Percentiles rank a stretch among this genome's conserved stretches.
These are phyloP conservation scores for Troides oblongomaculatus DNA, from an alignment of 2,888 invertebrate species.

Conservation along the genomic window DNA sequence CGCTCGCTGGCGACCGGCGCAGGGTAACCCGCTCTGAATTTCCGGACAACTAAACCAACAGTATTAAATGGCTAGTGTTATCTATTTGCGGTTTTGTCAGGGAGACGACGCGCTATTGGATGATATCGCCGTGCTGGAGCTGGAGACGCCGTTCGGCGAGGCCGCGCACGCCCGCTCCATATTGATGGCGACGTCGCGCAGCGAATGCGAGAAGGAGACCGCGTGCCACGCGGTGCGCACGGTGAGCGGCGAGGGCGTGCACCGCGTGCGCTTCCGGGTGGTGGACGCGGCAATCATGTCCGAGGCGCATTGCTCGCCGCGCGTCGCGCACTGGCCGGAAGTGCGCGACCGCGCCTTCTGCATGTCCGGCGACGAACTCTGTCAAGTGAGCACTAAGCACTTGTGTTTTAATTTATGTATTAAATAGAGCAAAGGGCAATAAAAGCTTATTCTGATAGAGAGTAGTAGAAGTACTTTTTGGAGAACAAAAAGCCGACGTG, in stretches of 20 bases:
- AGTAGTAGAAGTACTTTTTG: no score
- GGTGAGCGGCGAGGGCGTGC: constrained; percentile 25
- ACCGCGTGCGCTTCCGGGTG: constrained; percentile 37
- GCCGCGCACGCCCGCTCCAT: constrained; percentile 50
- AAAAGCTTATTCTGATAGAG: no score
- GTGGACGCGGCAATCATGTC: constrained; percentile 33
- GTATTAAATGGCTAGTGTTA: no score
- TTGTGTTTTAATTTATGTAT: background rate
- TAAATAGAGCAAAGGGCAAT: no score
- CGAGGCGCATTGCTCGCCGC: constrained; percentile 40
- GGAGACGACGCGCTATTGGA: constrained; percentile 33
- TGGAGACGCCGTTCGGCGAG: constrained; percentile 52
- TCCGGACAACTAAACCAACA: no score
- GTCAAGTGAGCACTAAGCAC: constrained; percentile 41
- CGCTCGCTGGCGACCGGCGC: constrained; percentile 30
- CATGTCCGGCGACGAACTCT: constrained; percentile 51
- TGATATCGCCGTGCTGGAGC: constrained; percentile 57
- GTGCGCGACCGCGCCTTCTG: constrained; percentile 49
- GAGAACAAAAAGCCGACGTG: no score
- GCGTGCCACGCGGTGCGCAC: constrained; percentile 50
- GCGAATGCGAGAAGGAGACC: constrained; percentile 37
- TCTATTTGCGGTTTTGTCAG: background rate
- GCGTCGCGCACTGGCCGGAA: constrained; percentile 45
- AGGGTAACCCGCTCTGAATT: constrained; percentile 7
- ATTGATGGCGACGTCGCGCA: constrained; percentile 48